phyloP scores from a whole-genome alignment of 2,113 vertebrate genomes.

The Cochlearius cochlearius region DNA sequence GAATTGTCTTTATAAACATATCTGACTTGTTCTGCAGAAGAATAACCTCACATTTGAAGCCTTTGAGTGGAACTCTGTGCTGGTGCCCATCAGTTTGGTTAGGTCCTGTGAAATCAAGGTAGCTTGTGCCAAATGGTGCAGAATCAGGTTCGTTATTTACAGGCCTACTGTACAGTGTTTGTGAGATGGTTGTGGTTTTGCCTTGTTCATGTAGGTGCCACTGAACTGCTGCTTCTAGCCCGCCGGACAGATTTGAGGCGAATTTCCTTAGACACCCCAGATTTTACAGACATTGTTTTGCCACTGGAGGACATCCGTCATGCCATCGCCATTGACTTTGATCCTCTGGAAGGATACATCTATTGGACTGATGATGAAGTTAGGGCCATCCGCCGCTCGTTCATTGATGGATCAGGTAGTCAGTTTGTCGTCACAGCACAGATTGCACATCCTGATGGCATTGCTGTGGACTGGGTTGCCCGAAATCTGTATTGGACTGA shows the following conservation, averaged over 20 bases:
- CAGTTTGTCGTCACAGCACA: constrained; percentile 92
- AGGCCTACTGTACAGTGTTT: background rate
- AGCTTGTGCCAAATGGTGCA: background rate
- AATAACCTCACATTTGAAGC: background rate
- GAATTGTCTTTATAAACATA: background rate
- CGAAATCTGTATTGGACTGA: constrained; percentile 98
- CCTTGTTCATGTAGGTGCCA: constrained; percentile 77
- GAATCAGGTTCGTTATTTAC: background rate
- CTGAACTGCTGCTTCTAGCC: constrained; percentile 88
- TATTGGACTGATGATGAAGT: constrained; percentile 98
- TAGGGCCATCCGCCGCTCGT: constrained; percentile 87
- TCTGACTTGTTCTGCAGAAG: background rate
- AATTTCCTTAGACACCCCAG: constrained; percentile 93
- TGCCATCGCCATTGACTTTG: constrained; percentile 96
- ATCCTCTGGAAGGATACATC: constrained; percentile 90
- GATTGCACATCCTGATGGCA: constrained; percentile 93
- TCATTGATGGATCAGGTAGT: constrained; percentile 85
- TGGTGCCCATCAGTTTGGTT: background rate
- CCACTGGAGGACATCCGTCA: constrained; percentile 94
- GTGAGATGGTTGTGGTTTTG: background rate
- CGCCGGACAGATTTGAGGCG: constrained; percentile 89
- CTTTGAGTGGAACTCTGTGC: background rate
- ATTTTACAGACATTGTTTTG: constrained; percentile 93
- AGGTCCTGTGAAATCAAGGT: background rate
- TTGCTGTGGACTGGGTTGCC: constrained; percentile 95